phyloP scores from a whole-genome alignment of 1,140 invertebrate genomes.

The Cepaea nemoralis region DNA sequence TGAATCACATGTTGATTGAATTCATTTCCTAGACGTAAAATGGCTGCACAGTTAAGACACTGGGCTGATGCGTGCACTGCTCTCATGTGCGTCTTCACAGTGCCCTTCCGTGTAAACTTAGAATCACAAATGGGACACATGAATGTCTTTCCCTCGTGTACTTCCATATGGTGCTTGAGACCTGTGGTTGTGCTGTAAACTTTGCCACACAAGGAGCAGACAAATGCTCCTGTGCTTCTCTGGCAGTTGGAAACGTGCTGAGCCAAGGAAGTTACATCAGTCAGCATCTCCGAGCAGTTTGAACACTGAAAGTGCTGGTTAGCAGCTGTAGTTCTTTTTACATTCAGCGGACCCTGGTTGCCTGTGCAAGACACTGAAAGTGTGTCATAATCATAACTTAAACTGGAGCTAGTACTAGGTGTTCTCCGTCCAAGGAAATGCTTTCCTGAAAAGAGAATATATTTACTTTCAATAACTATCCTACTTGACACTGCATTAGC shows the following conservation, averaged over 20 bases:
- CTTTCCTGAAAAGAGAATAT: not conserved
- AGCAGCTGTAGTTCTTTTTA: not conserved
- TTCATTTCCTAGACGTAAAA: not conserved
- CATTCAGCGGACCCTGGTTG: not conserved
- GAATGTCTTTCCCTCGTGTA: slow-evolving; percentile 14
- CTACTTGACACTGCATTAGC: not conserved
- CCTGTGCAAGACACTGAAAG: not conserved
- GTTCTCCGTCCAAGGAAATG: slow-evolving; percentile 3
- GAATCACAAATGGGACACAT: slow-evolving; percentile 27
- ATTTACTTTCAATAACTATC: not conserved
- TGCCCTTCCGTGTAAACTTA: slow-evolving; percentile 12
- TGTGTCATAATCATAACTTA: not conserved
- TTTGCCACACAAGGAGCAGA: slow-evolving; percentile 17
- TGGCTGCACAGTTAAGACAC: slow-evolving; percentile 16
- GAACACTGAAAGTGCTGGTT: not conserved
- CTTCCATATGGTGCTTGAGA: slow-evolving; percentile 27
- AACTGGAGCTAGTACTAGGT: not conserved
- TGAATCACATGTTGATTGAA: slow-evolving; percentile 11
- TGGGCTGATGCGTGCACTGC: slow-evolving; percentile 3
- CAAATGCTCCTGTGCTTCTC: not conserved
- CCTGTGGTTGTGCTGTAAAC: not conserved
- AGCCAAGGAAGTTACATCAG: not conserved
- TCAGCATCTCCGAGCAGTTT: not conserved
- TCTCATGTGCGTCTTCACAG: slow-evolving; percentile 6
- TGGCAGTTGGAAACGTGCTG: slow-evolving; percentile 8